Percentiles rank a stretch among this genome's conserved stretches.
Conservation (phyloP, 53 echinoderm and acorn worm species). For the Glandiceps talaboti region DNA sequence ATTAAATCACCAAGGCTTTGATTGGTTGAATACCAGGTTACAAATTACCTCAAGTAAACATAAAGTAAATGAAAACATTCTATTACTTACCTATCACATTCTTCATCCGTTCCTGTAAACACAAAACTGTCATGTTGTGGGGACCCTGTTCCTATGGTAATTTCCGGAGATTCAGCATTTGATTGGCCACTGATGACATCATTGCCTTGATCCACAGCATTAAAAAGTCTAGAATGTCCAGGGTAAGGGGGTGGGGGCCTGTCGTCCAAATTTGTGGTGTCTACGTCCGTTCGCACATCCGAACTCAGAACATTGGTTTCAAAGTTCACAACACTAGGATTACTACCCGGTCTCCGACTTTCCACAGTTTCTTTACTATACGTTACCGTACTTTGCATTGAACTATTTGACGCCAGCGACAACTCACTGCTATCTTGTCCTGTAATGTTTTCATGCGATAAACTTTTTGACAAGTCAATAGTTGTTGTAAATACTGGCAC, state of each 20-base stretch:
- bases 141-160: too few relatives aligned
- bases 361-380: background rate
- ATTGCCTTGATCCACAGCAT: background rate
- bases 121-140: too few relatives aligned
- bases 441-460: background rate
- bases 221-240: background rate
- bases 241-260: slow-evolving; percentile 22
- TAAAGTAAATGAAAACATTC: too few relatives aligned
- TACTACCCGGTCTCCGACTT: background rate
- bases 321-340: background rate
- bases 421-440: background rate
- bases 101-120: too few relatives aligned
- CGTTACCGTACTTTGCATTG: background rate
- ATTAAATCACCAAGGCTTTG: too few relatives aligned
- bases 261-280: slow-evolving; percentile 4
- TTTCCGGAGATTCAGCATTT: too few relatives aligned
- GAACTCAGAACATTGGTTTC: background rate
- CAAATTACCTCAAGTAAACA: too few relatives aligned
- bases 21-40: too few relatives aligned
- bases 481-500: background rate
- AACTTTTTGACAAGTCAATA: background rate
- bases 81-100: too few relatives aligned
- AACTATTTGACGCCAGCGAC: background rate
- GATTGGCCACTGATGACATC: too few relatives aligned
- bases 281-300: background rate